These are phyloP conservation scores for Esox niger DNA, from an alignment of 2,113 vertebrate species.

Conservation along the genomic window DNA sequence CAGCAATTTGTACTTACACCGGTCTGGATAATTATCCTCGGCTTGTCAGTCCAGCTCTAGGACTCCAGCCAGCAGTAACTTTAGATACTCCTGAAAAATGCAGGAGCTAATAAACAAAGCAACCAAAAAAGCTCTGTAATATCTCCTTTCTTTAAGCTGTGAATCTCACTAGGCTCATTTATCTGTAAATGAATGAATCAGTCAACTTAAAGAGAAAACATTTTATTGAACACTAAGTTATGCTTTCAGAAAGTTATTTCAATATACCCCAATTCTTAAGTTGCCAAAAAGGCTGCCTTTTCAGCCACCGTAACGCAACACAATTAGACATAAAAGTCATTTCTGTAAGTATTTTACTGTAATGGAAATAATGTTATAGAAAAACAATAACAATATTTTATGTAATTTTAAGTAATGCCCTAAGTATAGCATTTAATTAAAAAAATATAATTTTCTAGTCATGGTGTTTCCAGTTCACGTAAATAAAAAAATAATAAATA, in stretches of 20 bases:
- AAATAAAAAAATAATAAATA: background rate
- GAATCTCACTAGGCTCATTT: slow-evolving; percentile 32
- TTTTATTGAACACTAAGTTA: background rate
- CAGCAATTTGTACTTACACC: slow-evolving; percentile 76
- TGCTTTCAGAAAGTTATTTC: background rate
- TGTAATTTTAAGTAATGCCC: background rate
- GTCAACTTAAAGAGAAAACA: background rate
- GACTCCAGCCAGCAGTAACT: slow-evolving; percentile 68
- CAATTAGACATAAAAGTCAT: background rate
- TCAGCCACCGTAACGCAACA: background rate
- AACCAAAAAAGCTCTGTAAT: slow-evolving; percentile 50
- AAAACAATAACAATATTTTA: background rate
- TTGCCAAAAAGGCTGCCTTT: background rate
- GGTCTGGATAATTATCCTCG: slow-evolving; percentile 66
- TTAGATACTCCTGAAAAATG: slow-evolving; percentile 69
- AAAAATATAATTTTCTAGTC: background rate
- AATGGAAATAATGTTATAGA: background rate
- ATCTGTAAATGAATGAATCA: background rate
- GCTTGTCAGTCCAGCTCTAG: slow-evolving; percentile 54
- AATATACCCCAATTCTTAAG: background rate
- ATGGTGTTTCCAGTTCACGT: background rate
- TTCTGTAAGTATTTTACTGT: background rate
- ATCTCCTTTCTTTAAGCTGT: slow-evolving; percentile 55
- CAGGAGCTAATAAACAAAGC: slow-evolving; percentile 75
- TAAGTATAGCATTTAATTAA: background rate